Base-by-base conservation (phyloP, 2,888 invertebrate genomes). In the Spodoptera exigua region DNA sequence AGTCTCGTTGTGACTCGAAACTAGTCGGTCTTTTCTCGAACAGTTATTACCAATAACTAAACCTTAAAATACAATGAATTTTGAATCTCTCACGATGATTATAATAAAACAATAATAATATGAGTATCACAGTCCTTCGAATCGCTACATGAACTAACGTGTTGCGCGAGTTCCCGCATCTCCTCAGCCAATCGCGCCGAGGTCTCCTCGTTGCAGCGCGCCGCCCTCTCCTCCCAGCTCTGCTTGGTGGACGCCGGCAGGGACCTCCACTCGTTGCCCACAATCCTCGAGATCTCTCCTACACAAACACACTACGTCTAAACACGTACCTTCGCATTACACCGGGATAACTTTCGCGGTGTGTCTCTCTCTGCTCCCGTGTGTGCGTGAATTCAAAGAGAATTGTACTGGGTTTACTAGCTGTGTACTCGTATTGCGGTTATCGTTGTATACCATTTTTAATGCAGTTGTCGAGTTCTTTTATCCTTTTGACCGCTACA, bases 171-270 rank as follows among this genome's bases (percentile, higher is more conserved):
- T 63, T 94, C 94, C 35, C 88, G 66, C 89, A 91, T 82, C 71
- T 95, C 95, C 67, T 95, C 94, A 0, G 95, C 95, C 40, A 95
- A 89, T 41, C 95, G 95, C 2, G 96, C 96, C 18, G 96, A 95
- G 10, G 96, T 96, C 86, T 98, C 98, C 88, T 98, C 98, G 84
- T 99, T 99, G 88, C 98, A 96, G 80, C 96, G 96, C 32, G 96
- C 96, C 0, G 99, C 99, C 54, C 97, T 95, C 87, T 99, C 98
- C 92, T 99, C 99, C 97, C 99, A 99, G 65, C 96, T 96, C 89
- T 98, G 98, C 88, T 99, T 99, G 73, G 98, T 98, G 56, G 96
- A 95, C 0, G 97, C 96, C 0, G 98, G 96, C 74, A 99, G 95
- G 63, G 98, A 98, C 75, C 99, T 97, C 99, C 99, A 99, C 96